phyloP scores from a whole-genome alignment of 2,888 invertebrate species.

The Escarpia spicata region DNA sequence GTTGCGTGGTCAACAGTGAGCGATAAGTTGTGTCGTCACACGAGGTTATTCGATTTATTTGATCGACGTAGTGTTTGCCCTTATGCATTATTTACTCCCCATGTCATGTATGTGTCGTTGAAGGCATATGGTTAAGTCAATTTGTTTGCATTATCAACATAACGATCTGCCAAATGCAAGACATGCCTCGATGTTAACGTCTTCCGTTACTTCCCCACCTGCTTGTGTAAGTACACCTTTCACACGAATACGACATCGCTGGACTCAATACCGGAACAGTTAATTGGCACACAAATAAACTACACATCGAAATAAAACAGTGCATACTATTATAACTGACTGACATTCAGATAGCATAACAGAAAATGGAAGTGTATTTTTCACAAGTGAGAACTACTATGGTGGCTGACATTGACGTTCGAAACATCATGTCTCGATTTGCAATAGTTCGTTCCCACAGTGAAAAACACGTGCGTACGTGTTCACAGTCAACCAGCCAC shows the following conservation, averaged over 20 bases:
- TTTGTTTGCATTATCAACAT: background rate
- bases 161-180: background rate
- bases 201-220: background rate
- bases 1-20: background rate
- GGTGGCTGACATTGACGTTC: no score
- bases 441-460: no score
- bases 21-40: background rate
- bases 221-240: background rate
- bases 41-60: background rate
- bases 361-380: no score
- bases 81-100: background rate
- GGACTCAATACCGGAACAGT: background rate
- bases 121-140: background rate
- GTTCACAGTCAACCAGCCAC: no score
- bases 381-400: no score
- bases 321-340: background rate
- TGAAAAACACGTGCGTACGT: no score
- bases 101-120: background rate
- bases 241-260: background rate
- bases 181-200: constrained; percentile 31
- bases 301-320: background rate
- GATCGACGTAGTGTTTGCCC: background rate
- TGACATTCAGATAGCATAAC: background rate
- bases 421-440: no score
- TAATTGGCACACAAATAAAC: background rate